Base-by-base conservation (phyloP, 2,888 invertebrate species). In the Athetis lepigone region DNA sequence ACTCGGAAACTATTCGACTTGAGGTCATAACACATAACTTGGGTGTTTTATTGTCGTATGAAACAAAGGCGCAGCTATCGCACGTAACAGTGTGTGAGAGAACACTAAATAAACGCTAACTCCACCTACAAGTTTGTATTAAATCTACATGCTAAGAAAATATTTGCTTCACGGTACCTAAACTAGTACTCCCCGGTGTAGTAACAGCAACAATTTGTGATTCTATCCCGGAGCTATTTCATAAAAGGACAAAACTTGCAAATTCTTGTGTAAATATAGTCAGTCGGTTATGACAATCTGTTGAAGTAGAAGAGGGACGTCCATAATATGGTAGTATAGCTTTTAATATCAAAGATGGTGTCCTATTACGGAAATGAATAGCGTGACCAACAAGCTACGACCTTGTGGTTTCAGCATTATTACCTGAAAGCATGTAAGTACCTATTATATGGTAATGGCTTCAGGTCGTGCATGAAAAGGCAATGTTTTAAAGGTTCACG, bases 351-450 rank as follows among this genome's bases (percentile, higher is more conserved):
- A 71, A 80, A 79, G 69, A 67, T 47, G 78, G 88, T 86, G 79
- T 92, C 84, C 60, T 74, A 81, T 92, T 89, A 86, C 92, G 91
- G 92, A 93, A 90, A 89, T 85, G 79, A 81, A 83, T 84, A 82
- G 84, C 83, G 85, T 87, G 88, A 88, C 82, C 84, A 81, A 58
- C 68, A 52, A 65, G 65, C 74, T 45, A 40, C 83, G 87, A 86
- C 92, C 92, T 92, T 91, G 89, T 77, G 86, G 88, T 84, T 83
- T 81, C 80, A 83, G 81, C 82, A 77, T 81, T 76, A 78, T 68
- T 52, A 65, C 60, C 72, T 71, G 59, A 70, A 80, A 70, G 63
- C 43, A 59, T 49, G 42, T 72, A 80, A 70, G 63, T 40, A 59
- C 46, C 39, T 72, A 56, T 59, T 45, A 54, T 60, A 68, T 60